Conservation (phyloP, 2,888 invertebrate genomes). For the Leptodirus hochenwartii region DNA sequence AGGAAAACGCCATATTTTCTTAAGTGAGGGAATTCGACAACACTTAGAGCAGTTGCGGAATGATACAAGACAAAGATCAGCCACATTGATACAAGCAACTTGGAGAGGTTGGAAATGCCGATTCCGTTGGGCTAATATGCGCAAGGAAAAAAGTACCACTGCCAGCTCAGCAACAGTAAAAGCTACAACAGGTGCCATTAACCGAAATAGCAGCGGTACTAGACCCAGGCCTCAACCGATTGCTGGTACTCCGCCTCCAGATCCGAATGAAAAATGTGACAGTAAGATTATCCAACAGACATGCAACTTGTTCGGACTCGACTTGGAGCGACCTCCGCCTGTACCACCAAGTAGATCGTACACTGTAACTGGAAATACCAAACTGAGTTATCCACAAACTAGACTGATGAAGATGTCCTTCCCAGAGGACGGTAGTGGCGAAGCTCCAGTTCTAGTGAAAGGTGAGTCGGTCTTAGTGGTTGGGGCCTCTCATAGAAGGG, state of each 20-base stretch:
- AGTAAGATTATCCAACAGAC: constrained; percentile 79
- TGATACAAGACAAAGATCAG: constrained; percentile 60
- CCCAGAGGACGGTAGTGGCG: constrained; percentile 35
- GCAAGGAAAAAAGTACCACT: constrained; percentile 21
- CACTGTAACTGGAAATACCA: constrained; percentile 77
- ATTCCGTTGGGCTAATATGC: constrained; percentile 42
- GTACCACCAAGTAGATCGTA: constrained; percentile 81
- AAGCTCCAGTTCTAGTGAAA: constrained; percentile 48
- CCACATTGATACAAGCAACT: constrained; percentile 64
- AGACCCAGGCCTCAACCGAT: constrained; percentile 78
- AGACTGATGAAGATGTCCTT: constrained; percentile 82
- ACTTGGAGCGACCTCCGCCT: constrained; percentile 81
- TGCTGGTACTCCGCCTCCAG: constrained; percentile 72
- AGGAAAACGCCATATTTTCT: constrained; percentile 83
- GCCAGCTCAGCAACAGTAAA: constrained; percentile 11
- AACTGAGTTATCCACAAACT: constrained; percentile 82
- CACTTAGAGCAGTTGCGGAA: constrained; percentile 69
- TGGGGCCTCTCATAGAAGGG: constrained; percentile 70
- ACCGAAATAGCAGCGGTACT: constrained; percentile 17
- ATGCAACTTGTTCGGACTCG: constrained; percentile 75
- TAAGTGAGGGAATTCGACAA: constrained; percentile 84
- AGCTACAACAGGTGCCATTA: constrained; percentile 11
- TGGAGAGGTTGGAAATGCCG: constrained; percentile 70
- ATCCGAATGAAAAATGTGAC: constrained; percentile 74
- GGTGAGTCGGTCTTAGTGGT: constrained; percentile 78